These are phyloP conservation scores for Gila robusta DNA, from an alignment of 2,797 vertebrate genomes.

Conservation along the genomic window DNA sequence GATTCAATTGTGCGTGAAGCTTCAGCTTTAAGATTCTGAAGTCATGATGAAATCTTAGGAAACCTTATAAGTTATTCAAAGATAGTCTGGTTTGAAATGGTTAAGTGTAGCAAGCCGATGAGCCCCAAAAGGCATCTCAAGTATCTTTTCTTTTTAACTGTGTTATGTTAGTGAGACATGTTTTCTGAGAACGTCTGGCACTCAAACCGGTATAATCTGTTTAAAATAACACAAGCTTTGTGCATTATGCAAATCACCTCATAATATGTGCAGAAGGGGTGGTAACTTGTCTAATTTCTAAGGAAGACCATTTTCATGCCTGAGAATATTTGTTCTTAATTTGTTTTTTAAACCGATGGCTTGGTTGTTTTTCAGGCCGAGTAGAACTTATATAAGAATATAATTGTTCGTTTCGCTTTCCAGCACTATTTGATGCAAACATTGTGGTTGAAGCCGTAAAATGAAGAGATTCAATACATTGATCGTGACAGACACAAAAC, in stretches of 20 bases:
- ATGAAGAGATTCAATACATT: constrained; percentile 5
- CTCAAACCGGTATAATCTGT: background rate
- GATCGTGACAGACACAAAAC: constrained; percentile 9
- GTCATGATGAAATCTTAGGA: constrained; percentile 14
- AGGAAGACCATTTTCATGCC: background rate
- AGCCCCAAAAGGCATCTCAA: background rate
- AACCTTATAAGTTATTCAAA: constrained; percentile 12
- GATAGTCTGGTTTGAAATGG: background rate
- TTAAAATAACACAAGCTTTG: background rate
- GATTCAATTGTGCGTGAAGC: background rate
- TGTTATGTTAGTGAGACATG: background rate
- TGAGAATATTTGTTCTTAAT: background rate
- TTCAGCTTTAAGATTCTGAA: background rate
- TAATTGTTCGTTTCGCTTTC: background rate
- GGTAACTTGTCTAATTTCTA: background rate
- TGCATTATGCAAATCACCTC: background rate
- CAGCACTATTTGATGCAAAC: background rate
- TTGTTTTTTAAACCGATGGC: background rate
- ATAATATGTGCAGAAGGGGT: background rate
- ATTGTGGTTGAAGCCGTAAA: background rate
- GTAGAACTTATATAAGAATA: too few relatives aligned
- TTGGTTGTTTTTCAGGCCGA: background rate
- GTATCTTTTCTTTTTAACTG: background rate
- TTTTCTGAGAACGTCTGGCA: background rate
- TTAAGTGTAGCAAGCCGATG: background rate